These are phyloP conservation scores for Anas bernieri DNA, from an alignment of 2,797 vertebrate species.

Conservation along the genomic window DNA sequence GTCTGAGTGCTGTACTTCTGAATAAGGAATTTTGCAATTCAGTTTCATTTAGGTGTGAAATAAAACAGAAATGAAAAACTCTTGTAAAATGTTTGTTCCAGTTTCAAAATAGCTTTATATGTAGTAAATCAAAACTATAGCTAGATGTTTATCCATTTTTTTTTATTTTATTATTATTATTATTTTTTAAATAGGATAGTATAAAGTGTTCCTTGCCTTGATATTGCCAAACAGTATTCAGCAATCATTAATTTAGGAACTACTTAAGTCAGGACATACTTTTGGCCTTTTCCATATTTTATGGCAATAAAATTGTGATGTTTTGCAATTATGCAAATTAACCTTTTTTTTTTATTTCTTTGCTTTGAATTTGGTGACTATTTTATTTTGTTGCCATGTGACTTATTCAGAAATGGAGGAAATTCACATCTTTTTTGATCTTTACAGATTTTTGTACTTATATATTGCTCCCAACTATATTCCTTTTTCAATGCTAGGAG, in stretches of 20 bases:
- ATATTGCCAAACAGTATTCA: background rate
- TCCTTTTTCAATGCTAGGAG: background rate
- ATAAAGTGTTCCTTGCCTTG: background rate
- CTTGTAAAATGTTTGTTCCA: background rate
- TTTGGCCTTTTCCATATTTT: background rate
- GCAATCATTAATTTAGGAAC: background rate
- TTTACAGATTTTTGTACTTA: background rate
- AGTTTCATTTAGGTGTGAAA: background rate
- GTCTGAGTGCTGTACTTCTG: background rate
- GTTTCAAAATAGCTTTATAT: background rate
- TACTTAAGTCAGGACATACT: background rate
- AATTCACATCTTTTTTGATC: background rate
- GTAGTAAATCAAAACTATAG: background rate
- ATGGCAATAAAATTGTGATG: background rate
- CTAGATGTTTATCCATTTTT: background rate
- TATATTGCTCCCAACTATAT: fast-evolving
- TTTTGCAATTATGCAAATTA: background rate
- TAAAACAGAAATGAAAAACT: background rate
- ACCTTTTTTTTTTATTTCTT: fast-evolving
- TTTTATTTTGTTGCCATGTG: background rate
- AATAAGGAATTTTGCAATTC: background rate
- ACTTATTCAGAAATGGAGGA: background rate
- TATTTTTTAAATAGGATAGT: background rate
- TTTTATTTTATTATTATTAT: too few species aligned
- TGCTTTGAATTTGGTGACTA: background rate